Percentiles rank a stretch among this genome's conserved stretches.
Evolutionary conservation across 2,797 vertebrate genomes (phyloP).

Genomic region (Notoglanidium macrostoma): DNA sequence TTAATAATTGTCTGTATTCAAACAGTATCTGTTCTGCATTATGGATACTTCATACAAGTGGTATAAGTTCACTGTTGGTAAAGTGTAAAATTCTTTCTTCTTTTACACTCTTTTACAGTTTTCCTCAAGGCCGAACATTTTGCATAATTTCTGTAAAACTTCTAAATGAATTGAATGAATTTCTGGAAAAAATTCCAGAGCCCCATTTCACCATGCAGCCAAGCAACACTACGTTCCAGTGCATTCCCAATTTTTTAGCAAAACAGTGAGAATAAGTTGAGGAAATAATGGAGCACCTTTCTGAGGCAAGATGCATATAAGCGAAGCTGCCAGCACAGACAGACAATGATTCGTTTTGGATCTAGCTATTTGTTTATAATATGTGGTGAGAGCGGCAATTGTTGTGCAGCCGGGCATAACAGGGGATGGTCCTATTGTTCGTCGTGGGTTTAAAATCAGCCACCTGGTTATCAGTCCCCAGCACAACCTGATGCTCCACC

Average conservation of each 20-base stretch:
- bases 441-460: conserved; percentile 79
- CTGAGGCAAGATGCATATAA: conserved; percentile 26
- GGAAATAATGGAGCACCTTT: conserved; percentile 23
- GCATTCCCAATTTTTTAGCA: background rate
- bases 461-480: conserved; percentile 76
- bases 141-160: background rate
- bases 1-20: background rate
- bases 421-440: conserved; percentile 75
- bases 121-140: background rate
- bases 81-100: background rate
- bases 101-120: background rate
- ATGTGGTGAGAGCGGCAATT: conserved; percentile 75
- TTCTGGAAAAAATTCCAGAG: background rate
- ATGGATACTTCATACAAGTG: background rate
- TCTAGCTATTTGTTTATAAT: conserved; percentile 71
- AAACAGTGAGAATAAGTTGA: conserved; percentile 14
- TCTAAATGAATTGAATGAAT: background rate
- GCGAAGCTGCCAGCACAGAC: conserved; percentile 65
- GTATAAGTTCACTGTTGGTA: background rate
- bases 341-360: conserved; percentile 64
- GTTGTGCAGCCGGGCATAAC: conserved; percentile 77
- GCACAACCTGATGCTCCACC: conserved; percentile 52
- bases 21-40: background rate
- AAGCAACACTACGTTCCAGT: background rate
- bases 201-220: too few relatives aligned